A percentile compares a stretch with the other conserved stretches of the same genome.
phyloP scores from a whole-genome alignment of 2,888 invertebrate species.

The Ectropis crepuscularia region DNA sequence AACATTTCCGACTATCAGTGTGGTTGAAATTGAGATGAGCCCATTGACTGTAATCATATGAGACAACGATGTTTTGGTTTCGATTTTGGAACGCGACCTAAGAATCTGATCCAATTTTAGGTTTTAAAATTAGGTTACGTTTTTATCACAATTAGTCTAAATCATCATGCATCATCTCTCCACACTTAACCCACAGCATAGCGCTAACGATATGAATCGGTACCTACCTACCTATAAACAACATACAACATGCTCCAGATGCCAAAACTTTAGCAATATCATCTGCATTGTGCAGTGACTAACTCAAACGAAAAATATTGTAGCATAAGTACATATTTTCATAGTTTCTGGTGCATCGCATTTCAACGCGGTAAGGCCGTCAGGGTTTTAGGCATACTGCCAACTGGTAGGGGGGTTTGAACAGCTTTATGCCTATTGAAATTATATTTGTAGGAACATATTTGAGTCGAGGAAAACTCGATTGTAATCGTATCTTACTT shows the following conservation, averaged over 20 bases:
- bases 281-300: not conserved
- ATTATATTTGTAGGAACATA: conserved; percentile 16
- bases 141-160: no score
- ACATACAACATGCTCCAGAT: not conserved
- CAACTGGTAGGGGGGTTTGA: conserved; percentile 24
- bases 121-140: no score
- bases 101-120: no score
- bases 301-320: conserved; percentile 1
- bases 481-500: conserved; percentile 1
- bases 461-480: conserved; percentile 18
- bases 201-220: no score
- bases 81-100: no score
- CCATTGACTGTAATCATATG: no score
- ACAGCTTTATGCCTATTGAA: conserved; percentile 20
- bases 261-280: conserved; percentile 12
- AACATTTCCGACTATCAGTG: no score
- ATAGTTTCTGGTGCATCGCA: conserved; percentile 27
- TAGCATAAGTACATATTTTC: conserved; percentile 3
- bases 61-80: no score
- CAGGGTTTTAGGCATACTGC: conserved; percentile 31
- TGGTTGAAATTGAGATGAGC: no score
- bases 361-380: conserved; percentile 20
- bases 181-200: no score
- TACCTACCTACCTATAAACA: not conserved
- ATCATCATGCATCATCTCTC: no score